Percentiles rank a stretch among this genome's conserved stretches.
These are phyloP conservation scores for Holothuria leucospilota DNA, from an alignment of 53 echinoderm and acorn worm genomes.

Conservation along the genomic window DNA sequence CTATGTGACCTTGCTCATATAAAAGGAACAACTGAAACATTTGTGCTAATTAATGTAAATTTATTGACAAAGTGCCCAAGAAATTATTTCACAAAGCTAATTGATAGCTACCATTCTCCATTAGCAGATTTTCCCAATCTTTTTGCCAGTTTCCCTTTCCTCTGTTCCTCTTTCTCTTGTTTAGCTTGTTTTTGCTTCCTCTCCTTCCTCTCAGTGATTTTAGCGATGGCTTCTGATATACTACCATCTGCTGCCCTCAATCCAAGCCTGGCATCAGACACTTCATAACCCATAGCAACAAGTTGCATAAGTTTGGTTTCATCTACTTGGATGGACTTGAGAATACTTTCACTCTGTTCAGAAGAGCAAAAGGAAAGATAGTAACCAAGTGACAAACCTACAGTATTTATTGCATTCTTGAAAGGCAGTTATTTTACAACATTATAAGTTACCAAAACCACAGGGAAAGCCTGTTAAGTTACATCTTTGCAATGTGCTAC, in stretches of 20 bases:
- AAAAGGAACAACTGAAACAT: too few relatives aligned
- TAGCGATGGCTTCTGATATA: slow-evolving; percentile 78
- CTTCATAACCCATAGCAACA: slow-evolving; percentile 84
- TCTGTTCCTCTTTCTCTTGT: slow-evolving; percentile 81
- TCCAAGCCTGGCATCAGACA: slow-evolving; percentile 90
- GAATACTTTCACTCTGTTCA: slow-evolving; percentile 72
- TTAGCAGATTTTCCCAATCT: slow-evolving; percentile 90
- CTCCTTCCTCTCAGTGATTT: slow-evolving; percentile 85
- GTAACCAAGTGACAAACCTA: not conserved
- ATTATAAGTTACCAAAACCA: too few relatives aligned
- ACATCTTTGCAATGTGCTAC: too few relatives aligned
- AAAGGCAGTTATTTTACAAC: not conserved
- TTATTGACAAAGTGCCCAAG: too few relatives aligned
- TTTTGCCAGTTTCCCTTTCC: slow-evolving; percentile 63
- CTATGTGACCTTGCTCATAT: too few relatives aligned
- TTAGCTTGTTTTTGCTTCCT: slow-evolving; percentile 76
- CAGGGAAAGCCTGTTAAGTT: too few relatives aligned
- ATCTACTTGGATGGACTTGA: slow-evolving; percentile 84
- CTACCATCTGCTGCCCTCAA: slow-evolving; percentile 82
- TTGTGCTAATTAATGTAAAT: too few relatives aligned
- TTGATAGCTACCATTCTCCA: slow-evolving; percentile 72
- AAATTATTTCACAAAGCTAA: too few relatives aligned
- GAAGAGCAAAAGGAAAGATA: not conserved
- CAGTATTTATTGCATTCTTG: not conserved
- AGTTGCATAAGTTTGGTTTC: slow-evolving; percentile 90